Evolutionary conservation across 2,113 vertebrate genomes (phyloP).

Genomic region (Ailuropoda melanoleuca): DNA sequence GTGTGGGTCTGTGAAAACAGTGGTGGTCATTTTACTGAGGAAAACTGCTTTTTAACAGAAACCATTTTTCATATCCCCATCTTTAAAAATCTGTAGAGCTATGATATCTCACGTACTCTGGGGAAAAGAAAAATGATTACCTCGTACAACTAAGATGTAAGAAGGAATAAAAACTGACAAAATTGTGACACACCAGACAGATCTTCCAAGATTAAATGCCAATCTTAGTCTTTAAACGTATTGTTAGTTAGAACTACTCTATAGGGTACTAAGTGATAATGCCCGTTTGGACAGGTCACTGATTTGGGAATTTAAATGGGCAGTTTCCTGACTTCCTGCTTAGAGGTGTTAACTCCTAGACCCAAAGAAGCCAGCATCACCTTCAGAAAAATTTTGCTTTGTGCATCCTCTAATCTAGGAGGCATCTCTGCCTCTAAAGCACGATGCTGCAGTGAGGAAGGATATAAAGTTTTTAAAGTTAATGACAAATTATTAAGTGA

Average conservation of each 20-base stretch:
- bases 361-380: background rate
- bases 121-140: background rate
- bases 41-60: constrained; percentile 34
- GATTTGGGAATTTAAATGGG: background rate
- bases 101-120: background rate
- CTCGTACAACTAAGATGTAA: background rate
- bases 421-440: background rate
- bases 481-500: background rate
- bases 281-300: background rate
- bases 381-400: background rate
- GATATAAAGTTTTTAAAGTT: background rate
- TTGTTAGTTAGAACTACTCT: background rate
- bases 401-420: background rate
- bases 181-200: background rate
- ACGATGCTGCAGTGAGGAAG: background rate
- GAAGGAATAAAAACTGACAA: constrained; percentile 9
- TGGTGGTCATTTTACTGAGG: constrained; percentile 22
- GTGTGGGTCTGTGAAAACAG: background rate
- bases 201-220: background rate
- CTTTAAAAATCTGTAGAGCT: constrained; percentile 1
- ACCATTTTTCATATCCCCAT: constrained; percentile 27
- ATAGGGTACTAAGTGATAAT: background rate
- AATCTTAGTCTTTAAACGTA: constrained; percentile 31
- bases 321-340: background rate
- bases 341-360: background rate